Evolutionary conservation across 1,140 invertebrate genomes (phyloP).

Genomic region (Drosophila kohkoa): DNA sequence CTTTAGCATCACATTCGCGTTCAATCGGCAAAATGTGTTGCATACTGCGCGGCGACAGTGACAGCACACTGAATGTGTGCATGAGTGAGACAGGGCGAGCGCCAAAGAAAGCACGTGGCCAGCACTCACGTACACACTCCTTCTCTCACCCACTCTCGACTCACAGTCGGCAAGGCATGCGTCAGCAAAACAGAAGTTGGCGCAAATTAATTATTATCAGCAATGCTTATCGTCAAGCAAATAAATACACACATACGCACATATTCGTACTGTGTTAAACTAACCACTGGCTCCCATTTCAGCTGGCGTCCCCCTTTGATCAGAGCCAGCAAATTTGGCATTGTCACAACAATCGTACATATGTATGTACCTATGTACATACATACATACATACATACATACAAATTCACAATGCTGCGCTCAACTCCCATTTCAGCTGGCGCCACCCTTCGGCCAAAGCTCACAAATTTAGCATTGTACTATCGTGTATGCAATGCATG

Average conservation of each 20-base stretch:
- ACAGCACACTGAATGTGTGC: background rate
- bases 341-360: background rate
- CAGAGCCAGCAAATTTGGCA: background rate
- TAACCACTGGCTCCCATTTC: constrained; percentile 2
- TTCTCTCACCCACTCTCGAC: background rate
- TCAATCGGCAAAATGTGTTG: constrained; percentile 25
- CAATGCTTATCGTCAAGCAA: constrained; percentile 26
- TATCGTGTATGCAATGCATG: background rate
- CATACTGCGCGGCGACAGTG: constrained; percentile 35
- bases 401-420: constrained; percentile 15
- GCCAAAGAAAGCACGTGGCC: constrained; percentile 31
- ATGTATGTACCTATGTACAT: too few species aligned
- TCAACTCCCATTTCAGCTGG: constrained; percentile 9
- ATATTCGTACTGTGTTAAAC: background rate
- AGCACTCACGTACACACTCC: background rate
- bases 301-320: background rate
- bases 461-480: background rate
- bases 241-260: background rate
- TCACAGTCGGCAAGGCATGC: constrained; percentile 6
- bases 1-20: background rate
- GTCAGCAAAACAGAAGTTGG: constrained; percentile 32
- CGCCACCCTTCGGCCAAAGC: background rate
- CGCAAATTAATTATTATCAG: constrained; percentile 34
- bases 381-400: constrained; percentile 16
- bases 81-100: too few species aligned